A percentile compares a stretch with the other conserved stretches of the same genome.
Conservation (phyloP, 2,888 invertebrate genomes). For the Synanthedon tipuliformis region DNA sequence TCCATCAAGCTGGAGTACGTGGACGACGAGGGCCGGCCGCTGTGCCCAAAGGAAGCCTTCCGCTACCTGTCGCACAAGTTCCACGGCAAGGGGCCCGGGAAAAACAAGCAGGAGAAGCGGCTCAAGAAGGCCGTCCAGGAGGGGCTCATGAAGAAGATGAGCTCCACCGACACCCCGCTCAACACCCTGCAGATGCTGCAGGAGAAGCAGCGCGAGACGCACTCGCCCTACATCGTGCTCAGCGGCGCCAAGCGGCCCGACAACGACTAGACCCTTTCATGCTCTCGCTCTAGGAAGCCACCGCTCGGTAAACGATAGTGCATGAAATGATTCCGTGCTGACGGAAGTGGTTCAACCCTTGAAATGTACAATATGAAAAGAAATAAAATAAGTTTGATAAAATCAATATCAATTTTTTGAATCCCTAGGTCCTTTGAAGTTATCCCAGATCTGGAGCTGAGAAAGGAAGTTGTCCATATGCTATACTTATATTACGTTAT, state of each 20-base stretch:
- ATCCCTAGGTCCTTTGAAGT: no score
- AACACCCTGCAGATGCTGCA: conserved; percentile 94
- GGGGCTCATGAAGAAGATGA: conserved; percentile 96
- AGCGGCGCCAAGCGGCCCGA: conserved; percentile 83
- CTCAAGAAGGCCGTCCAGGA: conserved; percentile 95
- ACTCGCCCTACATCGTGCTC: conserved; percentile 91
- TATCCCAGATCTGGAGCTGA: no score
- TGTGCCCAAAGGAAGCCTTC: conserved; percentile 97
- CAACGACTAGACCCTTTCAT: conserved; percentile 18
- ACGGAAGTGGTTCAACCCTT: no score
- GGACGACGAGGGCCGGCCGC: conserved; percentile 93
- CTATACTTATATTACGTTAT: no score
- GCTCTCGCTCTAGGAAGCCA: no score
- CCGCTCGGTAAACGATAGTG: no score
- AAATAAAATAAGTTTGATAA: no score
- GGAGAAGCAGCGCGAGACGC: conserved; percentile 95
- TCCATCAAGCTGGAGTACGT: conserved; percentile 96
- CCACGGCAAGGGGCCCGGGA: conserved; percentile 99
- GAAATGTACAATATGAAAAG: no score
- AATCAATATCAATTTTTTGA: no score
- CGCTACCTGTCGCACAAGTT: conserved; percentile 97
- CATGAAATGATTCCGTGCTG: no score
- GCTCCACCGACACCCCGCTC: conserved; percentile 96
- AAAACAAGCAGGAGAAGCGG: conserved; percentile 97
- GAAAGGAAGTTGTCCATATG: no score